These are phyloP conservation scores for Pheosia gnoma DNA, from an alignment of 2,888 invertebrate genomes.

Conservation along the genomic window DNA sequence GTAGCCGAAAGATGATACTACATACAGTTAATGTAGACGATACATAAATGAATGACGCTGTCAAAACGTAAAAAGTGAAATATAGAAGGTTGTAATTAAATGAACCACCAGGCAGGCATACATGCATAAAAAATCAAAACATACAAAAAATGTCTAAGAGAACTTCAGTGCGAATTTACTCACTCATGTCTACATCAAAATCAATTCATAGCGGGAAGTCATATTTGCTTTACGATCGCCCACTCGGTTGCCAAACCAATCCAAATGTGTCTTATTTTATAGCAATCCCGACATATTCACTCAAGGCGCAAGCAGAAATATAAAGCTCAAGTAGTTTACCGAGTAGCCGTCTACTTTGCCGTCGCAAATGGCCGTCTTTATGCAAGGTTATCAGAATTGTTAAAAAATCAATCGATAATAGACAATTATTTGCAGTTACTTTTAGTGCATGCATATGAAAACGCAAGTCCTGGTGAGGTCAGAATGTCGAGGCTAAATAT, in stretches of 20 bases:
- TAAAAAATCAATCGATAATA: slow-evolving; percentile 3
- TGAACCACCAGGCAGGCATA: not conserved
- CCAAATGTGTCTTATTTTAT: slow-evolving; percentile 32
- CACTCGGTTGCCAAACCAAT: slow-evolving; percentile 25
- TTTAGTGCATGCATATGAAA: slow-evolving; percentile 4
- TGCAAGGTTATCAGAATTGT: not conserved
- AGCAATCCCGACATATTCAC: slow-evolving; percentile 28
- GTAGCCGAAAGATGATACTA: not conserved
- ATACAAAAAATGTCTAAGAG: slow-evolving; percentile 4
- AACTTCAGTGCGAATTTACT: not conserved
- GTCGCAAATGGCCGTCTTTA: not conserved
- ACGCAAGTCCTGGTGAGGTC: slow-evolving; percentile 3
- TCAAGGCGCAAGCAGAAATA: not conserved
- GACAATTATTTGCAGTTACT: slow-evolving; percentile 5
- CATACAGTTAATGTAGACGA: too few relatives aligned
- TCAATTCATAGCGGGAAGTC: slow-evolving; percentile 7
- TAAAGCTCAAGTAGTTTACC: not conserved
- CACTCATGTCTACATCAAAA: slow-evolving; percentile 5
- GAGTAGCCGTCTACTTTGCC: not conserved
- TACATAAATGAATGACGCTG: too few relatives aligned
- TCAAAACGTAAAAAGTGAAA: not conserved
- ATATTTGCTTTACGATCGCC: slow-evolving; percentile 8
- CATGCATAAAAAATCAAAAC: too few relatives aligned
- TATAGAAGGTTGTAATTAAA: not conserved
- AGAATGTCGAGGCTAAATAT: slow-evolving; percentile 7